Evolutionary conservation across 2,797 vertebrate genomes (phyloP), one percentile per base, ranked within the genome.

Genomic region (Eutrigla gurnardus): DNA sequence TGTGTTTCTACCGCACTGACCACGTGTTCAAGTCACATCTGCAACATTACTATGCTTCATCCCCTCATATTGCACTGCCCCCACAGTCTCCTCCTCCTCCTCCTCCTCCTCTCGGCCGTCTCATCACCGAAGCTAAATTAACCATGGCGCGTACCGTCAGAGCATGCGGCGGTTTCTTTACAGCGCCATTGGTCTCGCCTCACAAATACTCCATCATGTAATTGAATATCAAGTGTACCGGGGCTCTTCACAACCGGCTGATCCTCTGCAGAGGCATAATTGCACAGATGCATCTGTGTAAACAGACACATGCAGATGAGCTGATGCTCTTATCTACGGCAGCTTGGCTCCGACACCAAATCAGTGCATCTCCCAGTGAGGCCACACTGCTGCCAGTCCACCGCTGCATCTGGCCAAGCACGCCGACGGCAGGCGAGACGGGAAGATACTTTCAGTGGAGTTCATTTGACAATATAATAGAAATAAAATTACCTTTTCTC

Each of bases 211-310:
- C 82, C 61, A 69, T 88, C 77, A 70, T 80, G 65, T 90, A 93
- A 93, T 91, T 92, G 85, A 90, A 93, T 86, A 92, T 86, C 85
- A 76, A 81, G 65, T 69, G 84, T 57, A 50, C 64, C n/a, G 53
- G 73, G 86, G 49, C 73, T 49, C 55, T 82, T 79, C 75, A 46
- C 77, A 71, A 73, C 50, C 55, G 72, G 76, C 68, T 43, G 75
- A 72, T 70, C 73, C 65, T 58, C 55, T 47, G 43, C 74, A 69
- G 6, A 3, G 53, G 61, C 25, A 36, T 53, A 68, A 84, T 36
- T 72, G 72, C 58, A 65, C 58, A 53, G 12, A 43, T 13, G 4
- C 42, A 2, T 5, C 10, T 43, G 40, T 42, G 40, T 11, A 42
- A 42, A 42, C 40, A 42, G 6, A 82, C 70, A 32, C 40, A 80